Conservation (phyloP, 2,888 invertebrate species). For the Lamproptera curius region DNA sequence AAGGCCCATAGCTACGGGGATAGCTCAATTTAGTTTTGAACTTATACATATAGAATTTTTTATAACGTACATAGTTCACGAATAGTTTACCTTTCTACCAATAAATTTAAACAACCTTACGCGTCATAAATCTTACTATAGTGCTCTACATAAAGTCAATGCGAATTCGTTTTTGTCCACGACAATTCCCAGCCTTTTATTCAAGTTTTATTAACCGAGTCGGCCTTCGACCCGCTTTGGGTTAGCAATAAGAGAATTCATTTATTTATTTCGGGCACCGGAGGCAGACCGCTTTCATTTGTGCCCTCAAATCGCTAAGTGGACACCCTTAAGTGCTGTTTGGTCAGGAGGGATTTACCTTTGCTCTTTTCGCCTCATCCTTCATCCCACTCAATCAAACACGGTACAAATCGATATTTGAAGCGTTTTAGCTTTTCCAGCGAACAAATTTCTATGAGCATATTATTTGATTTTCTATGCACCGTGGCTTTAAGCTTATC, state of each 20-base stretch:
- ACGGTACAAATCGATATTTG: slow-evolving; percentile 32
- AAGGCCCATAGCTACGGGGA: no score
- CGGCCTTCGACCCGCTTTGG: slow-evolving; percentile 31
- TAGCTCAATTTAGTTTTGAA: no score
- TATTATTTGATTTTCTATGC: no score
- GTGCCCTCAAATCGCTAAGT: slow-evolving; percentile 57
- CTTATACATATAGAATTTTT: no score
- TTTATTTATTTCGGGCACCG: slow-evolving; percentile 58
- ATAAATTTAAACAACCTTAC: no score
- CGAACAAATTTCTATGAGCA: no score
- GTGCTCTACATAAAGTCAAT: slow-evolving; percentile 1
- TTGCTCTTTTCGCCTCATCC: slow-evolving; percentile 65
- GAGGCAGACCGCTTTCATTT: slow-evolving; percentile 50
- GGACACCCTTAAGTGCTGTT: slow-evolving; percentile 72
- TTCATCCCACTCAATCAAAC: slow-evolving; percentile 66
- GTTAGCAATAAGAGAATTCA: slow-evolving; percentile 51
- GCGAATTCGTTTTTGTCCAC: slow-evolving; percentile 19
- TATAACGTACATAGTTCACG: no score
- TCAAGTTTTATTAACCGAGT: slow-evolving; percentile 13
- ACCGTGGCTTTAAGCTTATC: no score
- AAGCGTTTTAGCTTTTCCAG: no score
- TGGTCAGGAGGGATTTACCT: slow-evolving; percentile 73
- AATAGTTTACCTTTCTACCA: no score
- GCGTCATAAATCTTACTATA: neutral
- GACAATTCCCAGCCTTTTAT: slow-evolving; percentile 12